A percentile compares a stretch with the other conserved stretches of the same genome.
Conservation (phyloP, 1,140 invertebrate genomes). For the Euwallacea fornicatus region DNA sequence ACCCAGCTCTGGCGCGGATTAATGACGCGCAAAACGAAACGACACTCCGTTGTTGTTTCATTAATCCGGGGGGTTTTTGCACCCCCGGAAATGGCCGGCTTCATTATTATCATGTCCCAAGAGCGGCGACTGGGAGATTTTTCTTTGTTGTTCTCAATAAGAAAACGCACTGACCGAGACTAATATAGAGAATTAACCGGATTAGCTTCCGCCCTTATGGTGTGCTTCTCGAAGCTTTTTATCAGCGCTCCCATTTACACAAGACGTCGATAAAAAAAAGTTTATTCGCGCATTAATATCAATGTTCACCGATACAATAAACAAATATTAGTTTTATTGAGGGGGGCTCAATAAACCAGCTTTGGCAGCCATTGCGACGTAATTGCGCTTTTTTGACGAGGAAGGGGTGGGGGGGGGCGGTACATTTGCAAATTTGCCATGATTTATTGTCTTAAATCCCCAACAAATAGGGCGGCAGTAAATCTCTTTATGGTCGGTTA, state of each 20-base stretch:
- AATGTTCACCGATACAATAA: slow-evolving; percentile 10
- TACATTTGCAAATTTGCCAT: slow-evolving; percentile 35
- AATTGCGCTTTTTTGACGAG: slow-evolving; percentile 5
- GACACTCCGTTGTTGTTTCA: slow-evolving; percentile 20
- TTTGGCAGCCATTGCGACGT: background rate
- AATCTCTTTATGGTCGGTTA: background rate
- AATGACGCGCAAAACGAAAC: slow-evolving; percentile 22
- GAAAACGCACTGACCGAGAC: slow-evolving; percentile 23
- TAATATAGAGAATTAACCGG: slow-evolving; percentile 20
- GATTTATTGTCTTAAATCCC: slow-evolving; percentile 14
- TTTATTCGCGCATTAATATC: background rate
- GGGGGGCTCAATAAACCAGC: background rate
- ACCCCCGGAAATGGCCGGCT: slow-evolving; percentile 20
- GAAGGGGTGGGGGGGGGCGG: too few relatives aligned
- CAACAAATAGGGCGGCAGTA: background rate
- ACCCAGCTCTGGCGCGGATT: background rate
- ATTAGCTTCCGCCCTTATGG: slow-evolving; percentile 12
- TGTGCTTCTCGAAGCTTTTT: background rate
- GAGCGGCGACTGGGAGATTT: slow-evolving; percentile 18
- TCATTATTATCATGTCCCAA: slow-evolving; percentile 21
- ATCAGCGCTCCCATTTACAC: too few relatives aligned
- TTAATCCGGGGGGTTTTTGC: slow-evolving; percentile 28
- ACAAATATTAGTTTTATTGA: slow-evolving; percentile 15
- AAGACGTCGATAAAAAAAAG: too few relatives aligned
- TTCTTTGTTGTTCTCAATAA: slow-evolving; percentile 27